phyloP scores from a whole-genome alignment of 2,113 vertebrate genomes.

The Chlorodrepanis virens region DNA sequence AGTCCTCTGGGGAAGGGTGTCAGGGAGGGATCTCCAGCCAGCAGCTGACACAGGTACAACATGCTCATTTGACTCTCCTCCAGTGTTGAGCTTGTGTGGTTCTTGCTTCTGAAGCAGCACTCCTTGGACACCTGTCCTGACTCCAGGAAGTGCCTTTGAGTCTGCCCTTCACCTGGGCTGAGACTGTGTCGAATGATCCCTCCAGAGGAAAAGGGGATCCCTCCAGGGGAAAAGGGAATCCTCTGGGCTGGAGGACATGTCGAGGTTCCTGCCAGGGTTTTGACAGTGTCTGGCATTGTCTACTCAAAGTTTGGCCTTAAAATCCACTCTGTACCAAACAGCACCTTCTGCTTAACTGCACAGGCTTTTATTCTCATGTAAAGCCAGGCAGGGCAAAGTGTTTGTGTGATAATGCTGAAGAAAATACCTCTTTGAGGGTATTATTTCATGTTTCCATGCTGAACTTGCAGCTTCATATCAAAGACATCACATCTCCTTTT shows the following conservation, averaged over 20 bases:
- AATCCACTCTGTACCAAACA: background rate
- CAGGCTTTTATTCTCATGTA: background rate
- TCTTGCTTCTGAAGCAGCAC: conserved; percentile 12
- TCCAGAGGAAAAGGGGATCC: background rate
- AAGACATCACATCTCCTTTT: rapidly evolving
- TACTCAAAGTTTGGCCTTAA: conserved; percentile 9
- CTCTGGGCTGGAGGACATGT: background rate
- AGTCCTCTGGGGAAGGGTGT: conserved; percentile 82
- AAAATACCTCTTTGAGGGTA: background rate
- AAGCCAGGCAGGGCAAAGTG: background rate
- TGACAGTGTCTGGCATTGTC: background rate
- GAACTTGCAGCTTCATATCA: background rate
- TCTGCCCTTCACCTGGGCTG: background rate
- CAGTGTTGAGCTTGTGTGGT: background rate
- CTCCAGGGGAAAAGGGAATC: background rate
- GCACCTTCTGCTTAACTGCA: background rate
- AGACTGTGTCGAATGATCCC: background rate
- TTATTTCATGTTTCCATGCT: background rate
- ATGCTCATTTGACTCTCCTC: background rate
- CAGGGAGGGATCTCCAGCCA: conserved; percentile 80
- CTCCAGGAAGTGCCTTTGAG: background rate
- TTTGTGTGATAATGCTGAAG: background rate
- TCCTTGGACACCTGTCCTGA: conserved; percentile 3
- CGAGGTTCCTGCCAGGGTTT: background rate
- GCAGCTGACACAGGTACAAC: conserved; percentile 78